A percentile compares a stretch with the other conserved stretches of the same genome.
These are phyloP conservation scores for Lissonota sp. DNA, from an alignment of 2,888 invertebrate species.

Conservation along the genomic window DNA sequence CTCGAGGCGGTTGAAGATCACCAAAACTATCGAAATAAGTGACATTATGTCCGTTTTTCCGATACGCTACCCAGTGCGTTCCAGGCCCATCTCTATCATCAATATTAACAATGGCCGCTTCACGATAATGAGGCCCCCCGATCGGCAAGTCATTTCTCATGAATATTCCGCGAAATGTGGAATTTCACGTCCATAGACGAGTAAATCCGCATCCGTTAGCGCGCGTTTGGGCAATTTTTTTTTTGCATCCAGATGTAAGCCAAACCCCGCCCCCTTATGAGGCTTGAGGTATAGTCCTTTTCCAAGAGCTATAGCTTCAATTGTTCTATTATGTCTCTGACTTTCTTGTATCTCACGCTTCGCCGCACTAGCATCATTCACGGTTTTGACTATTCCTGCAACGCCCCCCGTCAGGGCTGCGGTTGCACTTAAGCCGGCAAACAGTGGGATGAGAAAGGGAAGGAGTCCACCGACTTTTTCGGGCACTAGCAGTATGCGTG, in stretches of 20 bases:
- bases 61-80: slow-evolving; percentile 48
- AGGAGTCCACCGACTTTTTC: background rate
- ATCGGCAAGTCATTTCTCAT: slow-evolving; percentile 1
- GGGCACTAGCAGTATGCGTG: background rate
- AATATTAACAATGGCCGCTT: too few species aligned
- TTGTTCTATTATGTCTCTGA: too few species aligned
- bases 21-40: slow-evolving; percentile 63
- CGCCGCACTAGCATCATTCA: too few species aligned
- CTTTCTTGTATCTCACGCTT: too few species aligned
- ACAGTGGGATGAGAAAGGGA: background rate
- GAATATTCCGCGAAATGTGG: slow-evolving; percentile 3
- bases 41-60: slow-evolving; percentile 14
- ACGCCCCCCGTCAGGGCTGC: too few species aligned
- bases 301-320: too few species aligned
- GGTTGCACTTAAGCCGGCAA: background rate
- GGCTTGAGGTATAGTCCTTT: too few species aligned
- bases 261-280: too few species aligned
- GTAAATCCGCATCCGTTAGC: slow-evolving; percentile 26
- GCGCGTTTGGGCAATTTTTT: background rate
- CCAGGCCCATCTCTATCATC: slow-evolving; percentile 1
- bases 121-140: too few species aligned
- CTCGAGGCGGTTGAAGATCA: slow-evolving; percentile 40
- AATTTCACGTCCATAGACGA: background rate
- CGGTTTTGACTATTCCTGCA: too few species aligned
- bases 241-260: too few species aligned